Evolutionary conservation across 2,113 vertebrate species (phyloP).

Genomic region (Daphoenositta chrysoptera): DNA sequence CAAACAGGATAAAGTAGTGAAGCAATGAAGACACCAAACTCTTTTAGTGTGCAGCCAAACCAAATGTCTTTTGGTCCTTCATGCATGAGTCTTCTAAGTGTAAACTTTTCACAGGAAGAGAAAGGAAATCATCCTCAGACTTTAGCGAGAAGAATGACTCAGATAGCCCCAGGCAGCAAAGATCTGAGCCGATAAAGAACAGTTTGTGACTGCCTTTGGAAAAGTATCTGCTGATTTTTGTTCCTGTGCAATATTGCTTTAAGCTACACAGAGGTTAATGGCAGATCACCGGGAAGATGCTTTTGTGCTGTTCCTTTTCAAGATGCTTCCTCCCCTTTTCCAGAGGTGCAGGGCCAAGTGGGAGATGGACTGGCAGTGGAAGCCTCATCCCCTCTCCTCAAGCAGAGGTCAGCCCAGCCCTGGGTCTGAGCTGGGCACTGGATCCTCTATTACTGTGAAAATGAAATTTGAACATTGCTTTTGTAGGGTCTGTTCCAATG

Average conservation of each 20-base stretch:
- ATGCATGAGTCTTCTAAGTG: neutral
- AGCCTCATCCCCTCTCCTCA: neutral
- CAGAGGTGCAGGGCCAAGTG: neutral
- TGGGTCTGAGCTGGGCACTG: neutral
- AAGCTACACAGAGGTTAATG: neutral
- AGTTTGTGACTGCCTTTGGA: neutral
- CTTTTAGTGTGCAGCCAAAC: neutral
- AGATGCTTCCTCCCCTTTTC: neutral
- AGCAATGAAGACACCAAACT: neutral
- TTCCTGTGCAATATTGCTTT: neutral
- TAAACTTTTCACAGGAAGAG: neutral
- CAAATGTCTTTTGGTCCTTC: neutral
- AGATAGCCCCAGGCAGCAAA: conserved; percentile 25
- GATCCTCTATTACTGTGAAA: rapidly evolving
- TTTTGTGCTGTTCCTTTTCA: neutral
- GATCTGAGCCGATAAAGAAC: neutral
- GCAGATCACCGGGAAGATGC: neutral
- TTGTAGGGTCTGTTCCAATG: neutral
- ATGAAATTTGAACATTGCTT: rapidly evolving
- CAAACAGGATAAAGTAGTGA: neutral
- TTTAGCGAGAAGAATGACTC: conserved; percentile 16
- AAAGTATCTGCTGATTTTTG: neutral
- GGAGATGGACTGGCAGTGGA: neutral
- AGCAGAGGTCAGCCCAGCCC: neutral
- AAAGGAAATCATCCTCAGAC: neutral